Percentiles rank a stretch among this genome's conserved stretches.
Conservation (phyloP, 2,888 invertebrate species). For the Heterodera filipjevi region DNA sequence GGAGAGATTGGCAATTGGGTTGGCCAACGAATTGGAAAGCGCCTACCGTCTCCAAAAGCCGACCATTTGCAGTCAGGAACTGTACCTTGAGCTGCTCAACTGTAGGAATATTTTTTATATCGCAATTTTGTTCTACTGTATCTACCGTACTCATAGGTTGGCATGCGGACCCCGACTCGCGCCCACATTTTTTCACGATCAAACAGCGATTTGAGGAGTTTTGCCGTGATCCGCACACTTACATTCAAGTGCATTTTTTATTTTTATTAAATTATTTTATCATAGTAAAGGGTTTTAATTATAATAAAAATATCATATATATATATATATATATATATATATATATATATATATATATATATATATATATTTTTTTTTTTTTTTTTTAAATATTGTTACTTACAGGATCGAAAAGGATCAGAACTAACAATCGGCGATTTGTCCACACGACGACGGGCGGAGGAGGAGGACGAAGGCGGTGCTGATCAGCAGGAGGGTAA, state of each 20-base stretch:
- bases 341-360: too few relatives aligned
- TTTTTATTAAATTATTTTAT: constrained; percentile 11
- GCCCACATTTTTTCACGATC: constrained; percentile 90
- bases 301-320: background rate
- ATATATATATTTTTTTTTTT: too few relatives aligned
- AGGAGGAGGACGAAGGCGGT: background rate
- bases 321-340: background rate
- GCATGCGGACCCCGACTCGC: constrained; percentile 91
- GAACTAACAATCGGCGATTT: background rate
- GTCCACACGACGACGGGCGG: background rate
- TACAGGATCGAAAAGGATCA: constrained; percentile 27
- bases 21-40: constrained; percentile 75
- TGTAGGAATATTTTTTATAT: constrained; percentile 74
- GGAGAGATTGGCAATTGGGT: constrained; percentile 38
- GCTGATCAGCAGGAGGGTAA: background rate
- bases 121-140: too few relatives aligned
- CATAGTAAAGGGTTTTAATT: background rate
- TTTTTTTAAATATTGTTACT: too few relatives aligned
- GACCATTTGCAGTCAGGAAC: constrained; percentile 87
- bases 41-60: constrained; percentile 92
- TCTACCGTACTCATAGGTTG: too few relatives aligned
- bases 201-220: constrained; percentile 87
- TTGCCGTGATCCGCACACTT: constrained; percentile 92
- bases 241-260: constrained; percentile 66
- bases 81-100: constrained; percentile 93